Percentiles rank a stretch among this genome's conserved stretches.
phyloP scores from a whole-genome alignment of 92 coral and sea anemone genomes.

The Actinernus sp. region DNA sequence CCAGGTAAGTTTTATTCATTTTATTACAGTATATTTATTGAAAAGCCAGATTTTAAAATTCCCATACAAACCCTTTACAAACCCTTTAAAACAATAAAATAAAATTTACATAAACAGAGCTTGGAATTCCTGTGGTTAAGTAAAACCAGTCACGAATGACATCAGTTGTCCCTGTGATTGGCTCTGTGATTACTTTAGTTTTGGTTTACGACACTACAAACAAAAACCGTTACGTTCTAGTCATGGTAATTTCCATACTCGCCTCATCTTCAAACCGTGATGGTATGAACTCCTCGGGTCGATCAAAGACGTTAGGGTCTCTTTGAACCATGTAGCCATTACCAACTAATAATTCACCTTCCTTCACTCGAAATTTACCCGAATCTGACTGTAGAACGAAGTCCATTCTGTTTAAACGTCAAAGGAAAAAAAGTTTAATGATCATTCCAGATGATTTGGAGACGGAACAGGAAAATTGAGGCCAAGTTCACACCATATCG shows the following conservation, averaged over 20 bases:
- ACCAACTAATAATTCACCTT: slow-evolving; percentile 70
- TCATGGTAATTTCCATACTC: too few relatives aligned
- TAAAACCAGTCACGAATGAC: too few relatives aligned
- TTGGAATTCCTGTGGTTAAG: too few relatives aligned
- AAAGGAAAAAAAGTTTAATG: too few relatives aligned
- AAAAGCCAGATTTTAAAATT: too few relatives aligned
- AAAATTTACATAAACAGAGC: too few relatives aligned
- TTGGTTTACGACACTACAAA: background rate
- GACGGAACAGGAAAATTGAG: background rate
- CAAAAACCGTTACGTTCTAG: background rate
- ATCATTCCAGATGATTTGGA: background rate
- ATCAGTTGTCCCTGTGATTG: too few relatives aligned
- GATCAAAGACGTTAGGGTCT: slow-evolving; percentile 66
- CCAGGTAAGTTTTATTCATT: too few relatives aligned
- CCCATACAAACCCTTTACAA: too few relatives aligned
- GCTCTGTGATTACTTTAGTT: background rate
- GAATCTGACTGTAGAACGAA: slow-evolving; percentile 58
- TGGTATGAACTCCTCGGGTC: slow-evolving; percentile 70
- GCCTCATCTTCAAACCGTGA: slow-evolving; percentile 83
- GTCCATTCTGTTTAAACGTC: slow-evolving; percentile 55
- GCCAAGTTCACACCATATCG: too few relatives aligned
- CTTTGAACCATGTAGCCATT: slow-evolving; percentile 76
- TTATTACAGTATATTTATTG: too few relatives aligned
- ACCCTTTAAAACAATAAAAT: too few relatives aligned
- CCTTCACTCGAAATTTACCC: slow-evolving; percentile 44